phyloP scores from a whole-genome alignment of 1,140 invertebrate genomes.

The Rhopalosiphum padi region DNA sequence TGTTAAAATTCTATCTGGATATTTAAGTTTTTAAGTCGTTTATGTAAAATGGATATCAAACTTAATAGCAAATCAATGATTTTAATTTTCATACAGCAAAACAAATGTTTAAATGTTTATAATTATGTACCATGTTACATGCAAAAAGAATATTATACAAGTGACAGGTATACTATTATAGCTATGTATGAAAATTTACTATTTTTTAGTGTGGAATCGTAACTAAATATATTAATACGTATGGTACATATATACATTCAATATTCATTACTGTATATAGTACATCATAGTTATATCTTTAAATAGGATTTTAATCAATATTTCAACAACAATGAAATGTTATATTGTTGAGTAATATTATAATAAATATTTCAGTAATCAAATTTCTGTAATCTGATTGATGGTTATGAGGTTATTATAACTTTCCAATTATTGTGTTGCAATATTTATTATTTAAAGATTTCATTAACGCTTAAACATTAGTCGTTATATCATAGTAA shows the following conservation, averaged over 20 bases:
- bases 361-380: background rate
- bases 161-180: background rate
- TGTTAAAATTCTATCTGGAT: background rate
- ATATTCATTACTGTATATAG: background rate
- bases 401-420: background rate
- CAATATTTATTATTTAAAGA: background rate
- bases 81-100: background rate
- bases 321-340: background rate
- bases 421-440: conserved; percentile 12
- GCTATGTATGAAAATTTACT: background rate
- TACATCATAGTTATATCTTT: background rate
- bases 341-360: background rate
- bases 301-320: conserved; percentile 11
- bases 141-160: background rate
- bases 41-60: background rate
- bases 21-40: background rate
- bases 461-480: background rate
- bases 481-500: background rate
- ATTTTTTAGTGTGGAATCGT: background rate
- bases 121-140: no score
- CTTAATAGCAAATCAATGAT: background rate
- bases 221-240: background rate
- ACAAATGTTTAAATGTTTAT: background rate
- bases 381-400: background rate
- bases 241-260: background rate